These are phyloP conservation scores for Drosophila bunnanda DNA, from an alignment of 2,888 invertebrate genomes.

Conservation along the genomic window DNA sequence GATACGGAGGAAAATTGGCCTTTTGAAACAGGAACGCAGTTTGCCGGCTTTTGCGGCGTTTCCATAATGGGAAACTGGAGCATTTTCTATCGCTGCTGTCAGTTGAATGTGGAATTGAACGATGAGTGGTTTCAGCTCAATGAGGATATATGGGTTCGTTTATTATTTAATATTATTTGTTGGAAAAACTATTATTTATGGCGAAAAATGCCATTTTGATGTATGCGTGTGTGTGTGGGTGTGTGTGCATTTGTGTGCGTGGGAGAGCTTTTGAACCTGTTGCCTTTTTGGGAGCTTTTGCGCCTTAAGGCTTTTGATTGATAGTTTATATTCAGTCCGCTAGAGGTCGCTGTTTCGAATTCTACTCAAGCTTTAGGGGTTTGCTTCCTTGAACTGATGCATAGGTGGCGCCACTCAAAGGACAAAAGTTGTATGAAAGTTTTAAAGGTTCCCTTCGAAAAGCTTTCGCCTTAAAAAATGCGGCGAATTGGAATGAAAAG, in stretches of 20 bases:
- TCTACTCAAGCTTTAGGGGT: not conserved
- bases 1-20: slow-evolving; percentile 36
- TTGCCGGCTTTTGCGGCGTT: slow-evolving; percentile 1
- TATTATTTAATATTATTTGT: slow-evolving; percentile 26
- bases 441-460: not conserved
- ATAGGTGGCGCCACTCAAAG: slow-evolving; percentile 2
- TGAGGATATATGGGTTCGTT: slow-evolving; percentile 83
- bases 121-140: slow-evolving; percentile 81
- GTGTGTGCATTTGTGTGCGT: not conserved
- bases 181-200: slow-evolving; percentile 4
- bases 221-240: not conserved
- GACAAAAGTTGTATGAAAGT: not conserved
- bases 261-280: slow-evolving; percentile 23
- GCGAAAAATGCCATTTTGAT: not conserved
- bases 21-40: slow-evolving; percentile 4
- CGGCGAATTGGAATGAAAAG: slow-evolving; percentile 1
- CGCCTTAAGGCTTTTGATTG: not conserved
- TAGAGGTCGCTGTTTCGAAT: slow-evolving; percentile 22
- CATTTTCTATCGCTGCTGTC: slow-evolving; percentile 74
- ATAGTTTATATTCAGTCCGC: not conserved
- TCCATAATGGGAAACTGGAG: slow-evolving; percentile 69
- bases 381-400: not conserved
- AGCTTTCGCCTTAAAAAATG: not conserved
- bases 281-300: slow-evolving; percentile 28
- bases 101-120: slow-evolving; percentile 79